phyloP scores from a whole-genome alignment of 2,888 invertebrate species.

The Philonicus albiceps region DNA sequence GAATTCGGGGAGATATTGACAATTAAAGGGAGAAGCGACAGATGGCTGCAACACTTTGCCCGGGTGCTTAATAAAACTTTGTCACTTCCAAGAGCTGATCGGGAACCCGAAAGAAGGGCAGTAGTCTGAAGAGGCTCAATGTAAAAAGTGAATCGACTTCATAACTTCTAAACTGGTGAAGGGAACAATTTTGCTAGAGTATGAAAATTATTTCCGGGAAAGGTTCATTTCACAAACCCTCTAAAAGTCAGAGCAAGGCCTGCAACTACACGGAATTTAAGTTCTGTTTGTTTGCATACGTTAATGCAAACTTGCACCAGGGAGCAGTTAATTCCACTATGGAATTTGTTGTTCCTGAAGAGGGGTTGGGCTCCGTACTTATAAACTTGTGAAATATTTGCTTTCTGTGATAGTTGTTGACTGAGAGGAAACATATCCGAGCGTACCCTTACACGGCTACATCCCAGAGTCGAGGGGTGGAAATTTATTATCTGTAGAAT shows the following conservation, averaged over 20 bases:
- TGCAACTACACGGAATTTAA: neutral
- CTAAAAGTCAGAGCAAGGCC: neutral
- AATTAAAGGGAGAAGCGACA: slow-evolving; percentile 16
- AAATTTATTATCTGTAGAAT: neutral
- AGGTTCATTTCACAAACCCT: neutral
- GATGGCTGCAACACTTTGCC: slow-evolving; percentile 6
- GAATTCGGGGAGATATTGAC: slow-evolving; percentile 5
- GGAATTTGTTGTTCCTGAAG: neutral
- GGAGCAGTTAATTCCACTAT: neutral
- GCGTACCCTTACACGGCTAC: neutral
- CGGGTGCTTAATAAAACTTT: slow-evolving; percentile 2
- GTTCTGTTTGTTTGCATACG: neutral
- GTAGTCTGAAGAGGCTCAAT: neutral
- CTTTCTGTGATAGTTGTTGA: neutral
- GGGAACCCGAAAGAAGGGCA: neutral
- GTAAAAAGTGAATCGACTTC: neutral
- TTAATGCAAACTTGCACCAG: neutral
- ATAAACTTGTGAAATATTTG: neutral
- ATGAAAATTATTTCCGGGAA: neutral
- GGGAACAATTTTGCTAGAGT: neutral
- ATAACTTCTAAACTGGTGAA: neutral
- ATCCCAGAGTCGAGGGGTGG: neutral
- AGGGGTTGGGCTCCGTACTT: neutral
- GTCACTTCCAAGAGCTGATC: neutral
- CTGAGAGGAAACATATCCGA: neutral